Base-by-base conservation (phyloP, 2,797 vertebrate genomes). In the Oryzias sinensis region DNA sequence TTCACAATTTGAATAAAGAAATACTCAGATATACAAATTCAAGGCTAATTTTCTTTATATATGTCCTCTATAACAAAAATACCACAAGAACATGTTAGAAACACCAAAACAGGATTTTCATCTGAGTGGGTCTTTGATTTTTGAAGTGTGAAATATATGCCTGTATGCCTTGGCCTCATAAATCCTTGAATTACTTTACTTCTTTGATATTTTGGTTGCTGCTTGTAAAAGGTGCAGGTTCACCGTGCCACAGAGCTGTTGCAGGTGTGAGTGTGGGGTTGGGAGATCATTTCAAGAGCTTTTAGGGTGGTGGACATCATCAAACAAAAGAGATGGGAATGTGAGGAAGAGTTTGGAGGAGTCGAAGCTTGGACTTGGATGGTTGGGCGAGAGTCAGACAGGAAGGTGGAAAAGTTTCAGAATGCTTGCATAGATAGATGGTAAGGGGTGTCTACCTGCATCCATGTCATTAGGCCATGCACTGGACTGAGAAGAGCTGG, bases 381-480 rank as follows among this genome's bases (percentile, higher is more conserved):
- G 71, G 27, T 55, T 37, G 56, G 29, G 47, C 48, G 56, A 48
- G 22, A 25, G 17, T 74, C 47, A 69, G 49, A 44, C 33, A 74
- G 46, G 50, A 42, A 54, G 44, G 56, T 53, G 50, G 44, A 42
- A 58, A 43, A 56, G 53, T 51, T 50, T 50, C 25, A 51, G 65
- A 29, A 50, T 65, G 59, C 27, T 70, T 62, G 64, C 45, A 54
- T 25, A 53, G 59, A 53, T 18, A 43, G 64, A 53, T 67, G 66
- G 57, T 53, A 47, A 24, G 48, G 41, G 46, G 22, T 5, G 2
- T 55, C 47, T 94, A 98, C 95, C 95, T 92, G 95, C 90, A 69
- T 97, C 96, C 84, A 96, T 95, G 64, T 98, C 96, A 16, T 94
- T 97, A 61, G 93, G 93, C 95, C 96, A 98, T 43, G 93, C 95